These are phyloP conservation scores for Biston betularia DNA, from an alignment of 2,888 invertebrate genomes.

Conservation along the genomic window DNA sequence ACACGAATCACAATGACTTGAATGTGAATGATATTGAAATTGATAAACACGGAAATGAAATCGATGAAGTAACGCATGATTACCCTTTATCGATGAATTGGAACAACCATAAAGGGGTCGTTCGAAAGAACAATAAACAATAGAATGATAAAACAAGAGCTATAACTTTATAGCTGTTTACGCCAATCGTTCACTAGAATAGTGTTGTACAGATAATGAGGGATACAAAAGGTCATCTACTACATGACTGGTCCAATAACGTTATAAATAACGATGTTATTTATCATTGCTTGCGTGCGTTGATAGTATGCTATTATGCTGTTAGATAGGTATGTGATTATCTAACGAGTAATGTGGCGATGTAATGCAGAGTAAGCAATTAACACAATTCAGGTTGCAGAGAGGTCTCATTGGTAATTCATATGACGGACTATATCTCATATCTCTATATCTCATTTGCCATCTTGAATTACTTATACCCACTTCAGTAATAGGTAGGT, in stretches of 20 bases:
- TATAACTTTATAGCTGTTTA: slow-evolving; percentile 59
- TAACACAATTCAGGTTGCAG: slow-evolving; percentile 51
- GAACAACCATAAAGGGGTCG: slow-evolving; percentile 55
- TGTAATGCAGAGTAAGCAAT: slow-evolving; percentile 48
- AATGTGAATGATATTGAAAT: slow-evolving; percentile 33
- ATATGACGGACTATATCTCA: slow-evolving; percentile 36
- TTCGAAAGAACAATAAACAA: slow-evolving; percentile 63
- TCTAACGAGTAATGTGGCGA: slow-evolving; percentile 48
- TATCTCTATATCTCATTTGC: slow-evolving; percentile 10
- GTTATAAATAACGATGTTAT: slow-evolving; percentile 54
- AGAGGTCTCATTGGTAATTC: slow-evolving; percentile 39
- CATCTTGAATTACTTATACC: slow-evolving; percentile 12
- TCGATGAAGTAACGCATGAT: slow-evolving; percentile 47
- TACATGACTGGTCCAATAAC: slow-evolving; percentile 52
- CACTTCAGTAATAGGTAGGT: neutral
- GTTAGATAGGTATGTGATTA: slow-evolving; percentile 48
- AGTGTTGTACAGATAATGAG: slow-evolving; percentile 58
- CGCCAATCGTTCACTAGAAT: slow-evolving; percentile 58
- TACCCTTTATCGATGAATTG: slow-evolving; percentile 50
- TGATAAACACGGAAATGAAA: slow-evolving; percentile 39
- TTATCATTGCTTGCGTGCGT: slow-evolving; percentile 45
- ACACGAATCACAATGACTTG: slow-evolving; percentile 38
- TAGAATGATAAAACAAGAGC: slow-evolving; percentile 58
- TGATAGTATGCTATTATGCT: slow-evolving; percentile 46
- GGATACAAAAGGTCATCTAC: slow-evolving; percentile 62